Base-by-base conservation (phyloP, 1,140 invertebrate genomes). In the Diachasmimorpha longicaudata region DNA sequence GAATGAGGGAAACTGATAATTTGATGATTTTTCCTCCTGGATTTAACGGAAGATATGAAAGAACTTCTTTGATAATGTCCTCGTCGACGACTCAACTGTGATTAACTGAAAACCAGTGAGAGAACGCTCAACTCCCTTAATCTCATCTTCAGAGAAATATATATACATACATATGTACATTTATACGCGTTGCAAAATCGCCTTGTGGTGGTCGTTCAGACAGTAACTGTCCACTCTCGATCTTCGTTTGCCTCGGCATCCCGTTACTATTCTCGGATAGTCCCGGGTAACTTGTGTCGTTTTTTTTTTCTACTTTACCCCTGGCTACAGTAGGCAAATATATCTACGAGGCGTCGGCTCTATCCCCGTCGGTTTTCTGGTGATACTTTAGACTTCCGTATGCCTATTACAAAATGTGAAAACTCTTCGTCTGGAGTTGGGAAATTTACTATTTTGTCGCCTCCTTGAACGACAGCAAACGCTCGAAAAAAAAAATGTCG, bases 251-350 rank as follows among this genome's bases (percentile, higher is more conserved):
- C 78, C 79, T 82, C 81, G 79, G 79, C 78, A 79, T 83, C 82
- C 81, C 78, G 84, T 84, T 85, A 85, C 86, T 86, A 86, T 87
- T 86, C 84, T 85, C 72, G 86, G 84, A 81, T 55, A 81, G 77
- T 85, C 82, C 86, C 85, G 83, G 85, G 85, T 78, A 78, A 52
- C 78, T 81, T 77, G 58, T 80, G 77, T 80, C 74, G 68, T 73
- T 77, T 73, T 69, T 70, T 55, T 63, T 67, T 74, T 70, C 68
- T 36, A 6, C 10, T 36, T 46, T 44, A 67, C 63, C 63, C 67
- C 67, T 19, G 19, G 39, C 8, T 44, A 81, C 77, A 70, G 37
- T 74, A 79, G 81, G 85, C 84, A 86, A 86, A 85, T 85, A 84
- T 84, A 86, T 85, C 85, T 82, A 70, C 76, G 81, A 82, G 82